These are phyloP conservation scores for Pterophyllum scalare DNA, from an alignment of 2,113 vertebrate genomes.

Conservation along the genomic window DNA sequence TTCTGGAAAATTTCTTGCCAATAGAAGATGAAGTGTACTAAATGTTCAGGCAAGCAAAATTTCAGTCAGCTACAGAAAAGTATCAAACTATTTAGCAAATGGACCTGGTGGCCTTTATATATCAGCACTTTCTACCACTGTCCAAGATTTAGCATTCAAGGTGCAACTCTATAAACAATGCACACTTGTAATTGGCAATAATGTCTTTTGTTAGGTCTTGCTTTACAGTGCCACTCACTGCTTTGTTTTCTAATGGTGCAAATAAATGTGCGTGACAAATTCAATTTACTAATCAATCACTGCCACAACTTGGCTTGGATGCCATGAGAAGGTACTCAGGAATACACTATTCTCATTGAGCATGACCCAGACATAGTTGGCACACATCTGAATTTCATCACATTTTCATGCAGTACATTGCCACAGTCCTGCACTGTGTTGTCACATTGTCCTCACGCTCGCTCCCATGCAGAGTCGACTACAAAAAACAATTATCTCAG, in stretches of 20 bases:
- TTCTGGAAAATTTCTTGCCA: neutral
- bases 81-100: slow-evolving; percentile 10
- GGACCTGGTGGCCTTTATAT: slow-evolving; percentile 33
- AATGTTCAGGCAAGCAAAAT: neutral
- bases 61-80: neutral
- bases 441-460: slow-evolving; percentile 4
- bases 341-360: neutral
- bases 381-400: slow-evolving; percentile 31
- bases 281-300: neutral
- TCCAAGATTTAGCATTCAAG: neutral
- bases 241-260: neutral
- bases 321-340: neutral
- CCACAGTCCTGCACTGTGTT: neutral
- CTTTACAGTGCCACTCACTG: neutral
- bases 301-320: neutral
- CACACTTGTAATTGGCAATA: neutral
- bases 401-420: slow-evolving; percentile 48
- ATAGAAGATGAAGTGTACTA: slow-evolving; percentile 4
- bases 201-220: neutral
- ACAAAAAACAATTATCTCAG: slow-evolving; percentile 32
- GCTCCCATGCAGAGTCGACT: neutral
- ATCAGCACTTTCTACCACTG: slow-evolving; percentile 13
- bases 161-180: neutral
- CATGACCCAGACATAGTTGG: slow-evolving; percentile 8
- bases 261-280: neutral